These are phyloP conservation scores for Isichthys henryi DNA, from an alignment of 2,113 vertebrate genomes.

Conservation along the genomic window DNA sequence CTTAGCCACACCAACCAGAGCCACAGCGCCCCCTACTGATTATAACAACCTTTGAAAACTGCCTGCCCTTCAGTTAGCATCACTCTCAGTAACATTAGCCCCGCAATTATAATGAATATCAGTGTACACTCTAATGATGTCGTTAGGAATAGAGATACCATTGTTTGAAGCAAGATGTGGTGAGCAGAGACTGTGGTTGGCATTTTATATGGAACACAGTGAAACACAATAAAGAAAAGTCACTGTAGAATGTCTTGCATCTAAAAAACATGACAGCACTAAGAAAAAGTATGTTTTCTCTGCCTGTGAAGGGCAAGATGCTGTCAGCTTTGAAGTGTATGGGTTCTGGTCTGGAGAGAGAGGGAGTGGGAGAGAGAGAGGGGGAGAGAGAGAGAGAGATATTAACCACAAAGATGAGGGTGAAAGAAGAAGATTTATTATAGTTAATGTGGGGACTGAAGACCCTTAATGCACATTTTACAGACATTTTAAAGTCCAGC, in stretches of 20 bases:
- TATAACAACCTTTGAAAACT: neutral
- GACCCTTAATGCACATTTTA: conserved; percentile 38
- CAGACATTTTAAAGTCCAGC: conserved; percentile 31
- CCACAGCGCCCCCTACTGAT: neutral
- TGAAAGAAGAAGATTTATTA: conserved; percentile 30
- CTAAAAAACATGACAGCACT: conserved; percentile 2
- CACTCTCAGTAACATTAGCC: neutral
- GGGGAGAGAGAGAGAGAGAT: neutral
- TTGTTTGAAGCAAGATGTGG: neutral
- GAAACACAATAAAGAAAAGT: neutral
- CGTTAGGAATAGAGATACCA: neutral
- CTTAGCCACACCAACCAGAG: neutral
- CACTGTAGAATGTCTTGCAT: neutral
- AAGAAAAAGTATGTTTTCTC: neutral
- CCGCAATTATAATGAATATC: neutral
- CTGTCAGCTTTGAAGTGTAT: neutral
- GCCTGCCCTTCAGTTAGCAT: neutral
- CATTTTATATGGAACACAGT: neutral
- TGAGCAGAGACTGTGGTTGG: neutral
- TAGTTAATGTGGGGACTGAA: conserved; percentile 22
- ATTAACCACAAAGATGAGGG: neutral
- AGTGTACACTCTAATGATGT: neutral
- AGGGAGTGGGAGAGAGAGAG: neutral
- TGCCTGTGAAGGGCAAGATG: neutral
- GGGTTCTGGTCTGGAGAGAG: neutral